Base-by-base conservation (phyloP, 2,888 invertebrate genomes). In the Apomyelois bistriatella region DNA sequence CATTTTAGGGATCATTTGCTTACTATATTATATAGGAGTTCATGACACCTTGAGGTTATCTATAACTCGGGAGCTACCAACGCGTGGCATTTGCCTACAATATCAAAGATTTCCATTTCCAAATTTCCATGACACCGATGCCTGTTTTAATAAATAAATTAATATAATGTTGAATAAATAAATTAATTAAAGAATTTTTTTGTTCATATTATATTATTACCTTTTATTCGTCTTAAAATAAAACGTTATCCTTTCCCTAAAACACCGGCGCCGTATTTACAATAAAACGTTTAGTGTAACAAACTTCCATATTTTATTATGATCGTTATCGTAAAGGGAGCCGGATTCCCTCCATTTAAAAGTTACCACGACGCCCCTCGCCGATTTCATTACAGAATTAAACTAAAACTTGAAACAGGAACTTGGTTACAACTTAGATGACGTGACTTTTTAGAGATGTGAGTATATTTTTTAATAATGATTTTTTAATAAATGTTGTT, bases 221-320 rank as follows among this genome's bases (percentile, higher is more conserved):
- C 22, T 22, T 22, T 22, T 22, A 22, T 22, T 22, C 22, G 8
- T 8, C 4, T 32, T 9, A 41, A 41, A 40, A 41, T 41, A 41
- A 41, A 41, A 17, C 41, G 9, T 41, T 10, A 46, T 32, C 32
- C 32, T 35, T 32, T 32, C 32, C 16, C 69, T 43, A 22, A 74
- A 75, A 77, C 72, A 73, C 70, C 69, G 71, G 70, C 74, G 72
- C 72, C 68, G 70, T 76, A 76, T 79, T 85, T 78, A 85, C 80
- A 86, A 85, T 90, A 88, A 90, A 90, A 81, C 88, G 85, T 89
- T 89, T 89, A 89, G 82, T 81, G 72, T 78, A 79, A 81, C 84
- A 86, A 89, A 89, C 77, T 89, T 88, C 84, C 86, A 89, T 89
- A 89, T 89, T 90, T 89, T 89, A 90, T 88, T 85, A 78, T 74